Conservation (phyloP, 2,888 invertebrate species). For the Candidula unifasciata region DNA sequence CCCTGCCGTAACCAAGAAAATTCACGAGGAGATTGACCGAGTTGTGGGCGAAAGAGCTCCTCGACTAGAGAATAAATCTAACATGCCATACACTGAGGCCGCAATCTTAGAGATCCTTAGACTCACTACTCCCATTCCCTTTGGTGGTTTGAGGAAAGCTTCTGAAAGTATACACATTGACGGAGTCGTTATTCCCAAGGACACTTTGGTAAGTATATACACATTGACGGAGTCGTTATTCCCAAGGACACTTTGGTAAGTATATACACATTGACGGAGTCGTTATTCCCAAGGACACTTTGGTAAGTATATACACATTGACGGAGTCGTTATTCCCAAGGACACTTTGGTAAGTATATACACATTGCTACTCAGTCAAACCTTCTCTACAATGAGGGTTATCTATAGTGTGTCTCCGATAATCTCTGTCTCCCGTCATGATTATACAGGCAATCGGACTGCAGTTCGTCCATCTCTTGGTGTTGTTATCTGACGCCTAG, state of each 20-base stretch:
- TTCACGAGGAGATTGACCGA: conserved; percentile 58
- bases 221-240: too few species aligned
- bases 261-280: background rate
- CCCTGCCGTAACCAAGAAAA: conserved; percentile 56
- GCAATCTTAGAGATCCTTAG: conserved; percentile 53
- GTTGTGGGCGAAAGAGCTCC: conserved; percentile 53
- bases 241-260: too few species aligned
- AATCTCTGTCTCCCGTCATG: too few species aligned
- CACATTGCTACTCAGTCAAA: too few species aligned
- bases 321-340: conserved; percentile 18
- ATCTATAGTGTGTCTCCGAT: too few species aligned
- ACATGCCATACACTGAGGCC: conserved; percentile 55
- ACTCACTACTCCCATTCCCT: background rate
- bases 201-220: background rate
- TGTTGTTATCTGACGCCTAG: too few species aligned
- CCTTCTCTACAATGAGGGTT: too few species aligned
- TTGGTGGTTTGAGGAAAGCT: background rate
- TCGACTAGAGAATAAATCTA: conserved; percentile 50
- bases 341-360: conserved; percentile 2
- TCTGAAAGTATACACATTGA: background rate
- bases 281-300: conserved; percentile 13
- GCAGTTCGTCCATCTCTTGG: too few species aligned
- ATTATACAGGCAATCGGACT: too few species aligned
- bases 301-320: conserved; percentile 12
- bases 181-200: conserved; percentile 10